phyloP scores from a whole-genome alignment of 2,888 invertebrate genomes.

The Scaeva pyrastri region DNA sequence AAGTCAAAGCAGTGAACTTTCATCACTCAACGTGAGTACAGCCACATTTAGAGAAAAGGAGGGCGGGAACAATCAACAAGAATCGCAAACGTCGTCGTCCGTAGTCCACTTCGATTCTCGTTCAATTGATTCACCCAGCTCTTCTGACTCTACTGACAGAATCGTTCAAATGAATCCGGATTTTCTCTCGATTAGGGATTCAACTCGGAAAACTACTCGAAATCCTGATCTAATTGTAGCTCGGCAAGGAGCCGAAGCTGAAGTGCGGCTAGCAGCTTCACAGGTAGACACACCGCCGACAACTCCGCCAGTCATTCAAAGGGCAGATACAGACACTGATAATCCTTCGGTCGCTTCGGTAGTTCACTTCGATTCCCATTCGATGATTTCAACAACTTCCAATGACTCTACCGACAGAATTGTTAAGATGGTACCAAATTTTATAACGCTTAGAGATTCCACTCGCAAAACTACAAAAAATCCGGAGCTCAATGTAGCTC shows the following conservation, averaged over 20 bases:
- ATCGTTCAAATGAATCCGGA: conserved; percentile 3
- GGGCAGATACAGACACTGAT: background rate
- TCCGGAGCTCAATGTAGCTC: background rate
- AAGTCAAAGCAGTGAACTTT: background rate
- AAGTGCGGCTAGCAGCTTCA: no score
- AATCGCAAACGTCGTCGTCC: no score
- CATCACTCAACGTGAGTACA: background rate
- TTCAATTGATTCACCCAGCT: background rate
- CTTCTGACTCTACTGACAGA: conserved; percentile 2
- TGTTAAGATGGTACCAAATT: background rate
- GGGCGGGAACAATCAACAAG: background rate
- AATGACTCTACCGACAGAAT: conserved; percentile 12
- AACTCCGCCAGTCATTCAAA: background rate
- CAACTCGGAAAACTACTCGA: background rate
- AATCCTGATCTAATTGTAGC: background rate
- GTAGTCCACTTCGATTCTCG: background rate
- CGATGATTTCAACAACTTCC: background rate
- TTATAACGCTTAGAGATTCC: background rate
- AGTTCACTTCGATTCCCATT: conserved; percentile 2
- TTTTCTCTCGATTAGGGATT: background rate
- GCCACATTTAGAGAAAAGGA: background rate
- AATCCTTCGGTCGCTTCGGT: background rate
- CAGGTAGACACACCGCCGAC: no score
- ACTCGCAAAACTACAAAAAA: background rate
- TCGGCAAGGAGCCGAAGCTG: background rate